Base-by-base conservation (phyloP, 2,797 vertebrate genomes). In the Antennarius maculatus region DNA sequence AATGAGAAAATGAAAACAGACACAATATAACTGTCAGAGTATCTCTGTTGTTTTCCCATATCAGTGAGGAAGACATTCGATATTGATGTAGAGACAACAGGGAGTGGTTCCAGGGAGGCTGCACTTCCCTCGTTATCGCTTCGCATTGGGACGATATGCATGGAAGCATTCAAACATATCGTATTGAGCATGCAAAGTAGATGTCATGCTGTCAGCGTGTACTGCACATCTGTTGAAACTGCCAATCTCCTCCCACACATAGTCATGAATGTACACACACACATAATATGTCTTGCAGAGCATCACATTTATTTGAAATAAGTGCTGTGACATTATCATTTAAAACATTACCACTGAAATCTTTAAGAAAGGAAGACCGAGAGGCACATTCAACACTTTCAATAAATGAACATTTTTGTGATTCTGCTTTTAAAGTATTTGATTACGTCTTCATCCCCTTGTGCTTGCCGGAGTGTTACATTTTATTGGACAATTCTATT, bases 111-210 rank as follows among this genome's bases (percentile, higher is more conserved):
- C 74, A 64, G 54, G 4, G 23, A 79, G 74, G 61, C 75, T 57
- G 70, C 65, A 61, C 64, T 68, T 83, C 82, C 81, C 77, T 82
- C 6, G 79, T 77, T 84, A 85, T 89, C 79, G 54, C 77, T 80
- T 83, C 84, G 79, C 87, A 88, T 87, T 79, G 80, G 79, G 83
- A 79, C 82, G 86, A 79, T 86, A 88, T 85, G 82, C 82, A 87
- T 31, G 79, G 71, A 76, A 74, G 84, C 80, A 74, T 79, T 84
- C 83, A 86, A 64, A 88, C 71, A 66, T 87, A 82, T 88, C 88
- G 86, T 88, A 88, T 82, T 85, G 80, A 88, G 82, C 82, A 87
- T 87, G 82, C 85, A 89, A 90, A 91, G 80, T 90, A 90, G 88
- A 91, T 88, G 85, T 89, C 87, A 80, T 67, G 83, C 87, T 88